These are phyloP conservation scores for Erebia epiphron DNA, from an alignment of 2,888 invertebrate species.

Conservation along the genomic window DNA sequence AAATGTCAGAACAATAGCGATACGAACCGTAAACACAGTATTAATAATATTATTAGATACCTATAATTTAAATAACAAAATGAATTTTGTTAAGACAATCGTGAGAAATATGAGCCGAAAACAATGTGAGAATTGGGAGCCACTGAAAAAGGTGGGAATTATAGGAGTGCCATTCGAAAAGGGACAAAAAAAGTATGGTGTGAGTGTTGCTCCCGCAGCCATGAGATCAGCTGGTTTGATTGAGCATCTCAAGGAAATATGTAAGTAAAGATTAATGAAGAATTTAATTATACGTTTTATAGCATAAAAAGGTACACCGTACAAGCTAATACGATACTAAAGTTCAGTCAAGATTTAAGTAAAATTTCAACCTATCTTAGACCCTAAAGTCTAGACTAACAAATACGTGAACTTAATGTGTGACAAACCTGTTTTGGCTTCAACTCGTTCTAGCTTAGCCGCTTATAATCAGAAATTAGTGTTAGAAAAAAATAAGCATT, in stretches of 20 bases:
- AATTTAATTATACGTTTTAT: no score
- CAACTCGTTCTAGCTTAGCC: no score
- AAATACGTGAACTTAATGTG: no score
- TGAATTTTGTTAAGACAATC: constrained; percentile 66
- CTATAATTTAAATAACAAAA: constrained; percentile 45
- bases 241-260: constrained; percentile 82
- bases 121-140: constrained; percentile 53
- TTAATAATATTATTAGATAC: constrained; percentile 14
- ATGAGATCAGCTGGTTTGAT: constrained; percentile 86
- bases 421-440: no score
- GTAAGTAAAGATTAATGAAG: constrained; percentile 63
- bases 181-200: constrained; percentile 89
- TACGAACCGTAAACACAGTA: constrained; percentile 12
- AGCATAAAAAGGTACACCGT: no score
- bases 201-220: constrained; percentile 86
- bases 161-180: constrained; percentile 92
- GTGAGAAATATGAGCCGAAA: constrained; percentile 63
- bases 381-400: no score
- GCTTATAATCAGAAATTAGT: no score
- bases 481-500: no score
- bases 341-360: no score
- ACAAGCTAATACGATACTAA: no score
- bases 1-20: constrained; percentile 19
- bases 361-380: no score
- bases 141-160: constrained; percentile 84